phyloP scores from a whole-genome alignment of 2,888 invertebrate species.

The Lepas anatifera region DNA sequence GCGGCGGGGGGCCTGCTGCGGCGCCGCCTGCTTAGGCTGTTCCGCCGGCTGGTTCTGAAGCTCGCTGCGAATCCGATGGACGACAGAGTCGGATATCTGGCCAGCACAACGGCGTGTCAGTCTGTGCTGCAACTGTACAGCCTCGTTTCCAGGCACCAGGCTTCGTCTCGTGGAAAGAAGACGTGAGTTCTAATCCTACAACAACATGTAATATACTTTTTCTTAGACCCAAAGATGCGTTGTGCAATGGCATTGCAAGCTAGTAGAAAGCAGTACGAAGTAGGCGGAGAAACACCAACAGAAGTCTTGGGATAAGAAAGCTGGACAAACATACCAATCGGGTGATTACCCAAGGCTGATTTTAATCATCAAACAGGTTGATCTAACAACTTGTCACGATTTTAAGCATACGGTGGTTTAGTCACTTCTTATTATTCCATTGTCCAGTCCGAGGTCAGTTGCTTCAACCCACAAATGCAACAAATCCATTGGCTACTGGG shows the following conservation, averaged over 20 bases:
- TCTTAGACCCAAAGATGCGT: neutral
- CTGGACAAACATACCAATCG: neutral
- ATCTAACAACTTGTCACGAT: too few species aligned
- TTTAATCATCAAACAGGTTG: neutral
- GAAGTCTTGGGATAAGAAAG: neutral
- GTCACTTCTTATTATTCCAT: too few species aligned
- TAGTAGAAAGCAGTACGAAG: neutral
- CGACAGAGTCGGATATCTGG: neutral
- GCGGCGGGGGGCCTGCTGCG: neutral
- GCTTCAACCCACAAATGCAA: too few species aligned
- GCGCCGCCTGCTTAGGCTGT: neutral
- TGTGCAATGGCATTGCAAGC: neutral
- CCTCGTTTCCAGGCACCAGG: too few species aligned
- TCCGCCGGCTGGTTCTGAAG: conserved; percentile 11
- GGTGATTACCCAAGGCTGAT: too few species aligned
- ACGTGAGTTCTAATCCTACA: conserved; percentile 21
- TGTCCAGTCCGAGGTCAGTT: too few species aligned
- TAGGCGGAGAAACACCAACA: neutral
- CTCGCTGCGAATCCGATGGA: conserved; percentile 11
- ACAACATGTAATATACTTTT: neutral
- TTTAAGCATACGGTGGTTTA: too few species aligned
- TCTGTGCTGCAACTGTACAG: neutral
- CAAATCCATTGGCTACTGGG: too few species aligned
- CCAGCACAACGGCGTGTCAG: too few species aligned
- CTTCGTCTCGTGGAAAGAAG: conserved; percentile 17